Evolutionary conservation across 1,140 invertebrate genomes (phyloP).

Genomic region (Dendroctonus valens): DNA sequence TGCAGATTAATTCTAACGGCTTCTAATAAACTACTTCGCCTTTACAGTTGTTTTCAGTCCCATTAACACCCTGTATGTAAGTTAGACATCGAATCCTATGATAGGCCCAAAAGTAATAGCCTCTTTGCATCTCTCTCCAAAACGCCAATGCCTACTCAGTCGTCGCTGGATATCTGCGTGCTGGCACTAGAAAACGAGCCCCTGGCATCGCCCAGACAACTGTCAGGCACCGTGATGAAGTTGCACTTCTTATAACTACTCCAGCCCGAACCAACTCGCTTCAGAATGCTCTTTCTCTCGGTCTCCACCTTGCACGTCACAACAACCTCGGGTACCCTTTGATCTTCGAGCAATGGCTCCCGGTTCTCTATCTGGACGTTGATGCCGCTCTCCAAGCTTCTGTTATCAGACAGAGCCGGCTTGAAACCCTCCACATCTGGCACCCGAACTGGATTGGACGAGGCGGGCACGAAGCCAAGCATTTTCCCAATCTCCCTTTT

Average conservation of each 20-base stretch:
- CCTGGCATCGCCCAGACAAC: slow-evolving; percentile 43
- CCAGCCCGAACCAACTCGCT: slow-evolving; percentile 46
- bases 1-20: too few species aligned
- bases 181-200: slow-evolving; percentile 48
- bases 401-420: slow-evolving; percentile 7
- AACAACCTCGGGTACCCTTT: slow-evolving; percentile 42
- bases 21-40: too few species aligned
- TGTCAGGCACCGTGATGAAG: slow-evolving; percentile 47
- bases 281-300: slow-evolving; percentile 46
- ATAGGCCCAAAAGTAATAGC: not conserved
- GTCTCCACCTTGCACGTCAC: slow-evolving; percentile 44
- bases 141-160: slow-evolving; percentile 5
- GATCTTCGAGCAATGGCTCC: slow-evolving; percentile 29
- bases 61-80: not conserved
- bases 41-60: too few species aligned
- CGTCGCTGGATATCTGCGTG: slow-evolving; percentile 48
- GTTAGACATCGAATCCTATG: not conserved
- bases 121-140: not conserved
- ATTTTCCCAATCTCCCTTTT: slow-evolving; percentile 67
- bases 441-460: not conserved
- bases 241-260: slow-evolving; percentile 46
- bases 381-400: slow-evolving; percentile 29
- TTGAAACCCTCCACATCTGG: too few species aligned
- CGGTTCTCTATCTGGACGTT: slow-evolving; percentile 18
- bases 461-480: slow-evolving; percentile 53